Evolutionary conservation across 1,140 invertebrate genomes (phyloP).

Genomic region (Choristoneura fumiferana): DNA sequence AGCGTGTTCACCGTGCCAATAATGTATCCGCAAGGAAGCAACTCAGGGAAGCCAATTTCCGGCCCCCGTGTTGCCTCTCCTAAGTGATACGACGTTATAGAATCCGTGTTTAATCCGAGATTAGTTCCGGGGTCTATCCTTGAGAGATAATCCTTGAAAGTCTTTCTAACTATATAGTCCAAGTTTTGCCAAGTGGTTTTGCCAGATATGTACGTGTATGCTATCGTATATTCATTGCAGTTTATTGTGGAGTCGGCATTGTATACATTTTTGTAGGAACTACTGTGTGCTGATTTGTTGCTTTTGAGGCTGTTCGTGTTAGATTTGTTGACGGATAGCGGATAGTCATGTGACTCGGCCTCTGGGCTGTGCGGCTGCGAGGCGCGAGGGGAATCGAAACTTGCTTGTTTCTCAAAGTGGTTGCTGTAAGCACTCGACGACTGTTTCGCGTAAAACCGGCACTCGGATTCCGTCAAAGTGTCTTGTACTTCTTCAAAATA

Average conservation of each 20-base stretch:
- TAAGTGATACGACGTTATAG: slow-evolving; percentile 94
- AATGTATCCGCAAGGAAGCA: slow-evolving; percentile 95
- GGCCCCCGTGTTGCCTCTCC: slow-evolving; percentile 90
- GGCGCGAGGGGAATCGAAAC: slow-evolving; percentile 74
- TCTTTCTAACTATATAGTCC: slow-evolving; percentile 92
- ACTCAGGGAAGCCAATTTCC: slow-evolving; percentile 87
- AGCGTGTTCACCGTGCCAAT: slow-evolving; percentile 90
- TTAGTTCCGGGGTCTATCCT: slow-evolving; percentile 95
- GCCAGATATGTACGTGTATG: slow-evolving; percentile 92
- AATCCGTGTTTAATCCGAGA: slow-evolving; percentile 93
- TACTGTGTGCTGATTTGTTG: slow-evolving; percentile 80
- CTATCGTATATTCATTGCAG: slow-evolving; percentile 86
- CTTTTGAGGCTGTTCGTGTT: slow-evolving; percentile 78
- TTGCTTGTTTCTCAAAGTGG: slow-evolving; percentile 77
- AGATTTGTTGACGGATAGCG: slow-evolving; percentile 68
- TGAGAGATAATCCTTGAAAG: slow-evolving; percentile 97
- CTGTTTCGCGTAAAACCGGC: slow-evolving; percentile 75
- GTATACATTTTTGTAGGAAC: slow-evolving; percentile 72
- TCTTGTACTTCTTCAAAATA: slow-evolving; percentile 83
- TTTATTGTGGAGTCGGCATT: slow-evolving; percentile 78
- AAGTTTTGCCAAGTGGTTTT: slow-evolving; percentile 97
- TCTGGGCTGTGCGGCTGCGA: slow-evolving; percentile 77
- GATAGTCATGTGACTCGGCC: slow-evolving; percentile 69
- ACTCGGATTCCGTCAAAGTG: slow-evolving; percentile 79
- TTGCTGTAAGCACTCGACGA: slow-evolving; percentile 65